These are phyloP conservation scores for Cybosia mesomella DNA, from an alignment of 2,888 invertebrate genomes.

Conservation along the genomic window DNA sequence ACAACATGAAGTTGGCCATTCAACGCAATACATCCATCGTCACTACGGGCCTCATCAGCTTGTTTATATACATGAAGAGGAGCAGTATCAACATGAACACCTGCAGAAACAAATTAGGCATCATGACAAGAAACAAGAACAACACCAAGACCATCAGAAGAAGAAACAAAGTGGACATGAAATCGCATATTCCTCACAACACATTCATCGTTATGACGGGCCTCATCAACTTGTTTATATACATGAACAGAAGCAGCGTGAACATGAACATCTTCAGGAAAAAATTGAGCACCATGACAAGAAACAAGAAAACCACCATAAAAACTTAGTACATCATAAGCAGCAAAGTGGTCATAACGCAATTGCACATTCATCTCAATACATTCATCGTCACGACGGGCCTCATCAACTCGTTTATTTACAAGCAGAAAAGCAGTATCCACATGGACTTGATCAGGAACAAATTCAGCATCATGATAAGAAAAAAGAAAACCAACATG, in stretches of 20 bases:
- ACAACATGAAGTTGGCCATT: background rate
- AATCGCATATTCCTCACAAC: background rate
- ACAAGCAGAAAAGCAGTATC: background rate
- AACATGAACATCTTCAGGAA: background rate
- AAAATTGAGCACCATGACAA: background rate
- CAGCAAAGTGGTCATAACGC: background rate
- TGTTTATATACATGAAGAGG: background rate
- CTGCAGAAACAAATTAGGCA: background rate
- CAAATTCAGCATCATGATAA: background rate
- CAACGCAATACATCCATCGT: constrained; percentile 1
- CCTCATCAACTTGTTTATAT: constrained; percentile 1
- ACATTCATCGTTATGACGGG: background rate
- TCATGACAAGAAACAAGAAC: constrained; percentile 2
- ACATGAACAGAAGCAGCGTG: background rate
- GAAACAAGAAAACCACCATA: background rate
- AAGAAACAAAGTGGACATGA: background rate
- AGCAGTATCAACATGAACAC: background rate
- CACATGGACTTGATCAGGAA: background rate
- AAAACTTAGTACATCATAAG: background rate
- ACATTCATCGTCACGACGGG: background rate
- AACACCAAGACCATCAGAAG: background rate
- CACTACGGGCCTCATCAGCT: background rate
- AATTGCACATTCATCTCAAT: background rate
- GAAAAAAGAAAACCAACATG: background rate
- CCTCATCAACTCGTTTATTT: constrained; percentile 4